Conservation (phyloP, 2,797 vertebrate species). For the Pantherophis vulpinus region DNA sequence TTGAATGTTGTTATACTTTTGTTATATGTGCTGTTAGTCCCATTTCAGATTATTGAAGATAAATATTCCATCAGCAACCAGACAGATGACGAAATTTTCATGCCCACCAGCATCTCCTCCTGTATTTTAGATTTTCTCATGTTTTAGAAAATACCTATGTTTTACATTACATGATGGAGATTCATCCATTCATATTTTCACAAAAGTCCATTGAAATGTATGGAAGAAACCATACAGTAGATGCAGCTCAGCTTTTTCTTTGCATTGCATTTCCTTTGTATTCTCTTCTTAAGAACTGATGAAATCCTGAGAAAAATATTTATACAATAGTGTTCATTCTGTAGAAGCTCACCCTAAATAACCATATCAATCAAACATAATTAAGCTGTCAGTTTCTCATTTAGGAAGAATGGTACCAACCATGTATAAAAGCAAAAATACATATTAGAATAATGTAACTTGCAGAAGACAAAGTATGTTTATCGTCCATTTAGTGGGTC, state of each 20-base stretch:
- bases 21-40: not conserved
- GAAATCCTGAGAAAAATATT: constrained; percentile 19
- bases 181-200: not conserved
- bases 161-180: not conserved
- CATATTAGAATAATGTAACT: constrained; percentile 59
- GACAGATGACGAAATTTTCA: not conserved
- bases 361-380: constrained; percentile 64
- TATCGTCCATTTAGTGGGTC: constrained; percentile 27
- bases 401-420: constrained; percentile 52
- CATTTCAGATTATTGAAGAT: not conserved
- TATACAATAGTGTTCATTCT: constrained; percentile 43
- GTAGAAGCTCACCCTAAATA: constrained; percentile 55
- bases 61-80: not conserved
- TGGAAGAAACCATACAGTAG: not conserved
- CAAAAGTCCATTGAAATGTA: fast-evolving
- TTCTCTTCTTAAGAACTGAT: not conserved
- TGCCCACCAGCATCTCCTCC: not conserved
- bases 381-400: constrained; percentile 67
- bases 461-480: constrained; percentile 20
- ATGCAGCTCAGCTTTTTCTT: not conserved
- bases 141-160: not conserved
- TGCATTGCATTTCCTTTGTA: not conserved
- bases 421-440: constrained; percentile 47
- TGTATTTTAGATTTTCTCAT: not conserved
- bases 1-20: not conserved